Evolutionary conservation across 2,888 invertebrate species (phyloP).

Genomic region (Charanyca ferruginea): DNA sequence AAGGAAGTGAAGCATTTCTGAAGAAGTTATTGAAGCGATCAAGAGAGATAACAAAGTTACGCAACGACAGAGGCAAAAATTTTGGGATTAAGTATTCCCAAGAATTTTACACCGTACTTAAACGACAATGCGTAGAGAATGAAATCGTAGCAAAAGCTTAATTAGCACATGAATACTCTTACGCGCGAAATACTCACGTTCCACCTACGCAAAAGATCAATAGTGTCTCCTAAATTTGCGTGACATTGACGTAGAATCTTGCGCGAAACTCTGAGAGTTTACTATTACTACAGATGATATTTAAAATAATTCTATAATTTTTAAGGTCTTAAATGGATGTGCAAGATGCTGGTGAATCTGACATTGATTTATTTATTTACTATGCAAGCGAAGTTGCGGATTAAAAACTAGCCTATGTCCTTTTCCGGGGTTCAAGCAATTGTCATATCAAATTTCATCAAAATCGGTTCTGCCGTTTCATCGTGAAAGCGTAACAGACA

Average conservation of each 20-base stretch:
- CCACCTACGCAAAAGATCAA: constrained; percentile 43
- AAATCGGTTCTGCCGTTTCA: too few species aligned
- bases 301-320: too few species aligned
- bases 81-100: background rate
- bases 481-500: too few species aligned
- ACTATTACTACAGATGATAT: background rate
- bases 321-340: background rate
- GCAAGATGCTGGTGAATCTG: background rate
- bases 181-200: constrained; percentile 12
- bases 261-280: background rate
- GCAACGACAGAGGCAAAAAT: constrained; percentile 4
- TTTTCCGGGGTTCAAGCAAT: too few species aligned
- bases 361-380: too few species aligned
- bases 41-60: constrained; percentile 27
- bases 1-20: constrained; percentile 26
- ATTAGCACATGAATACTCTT: constrained; percentile 33
- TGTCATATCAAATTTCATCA: too few species aligned
- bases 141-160: constrained; percentile 23
- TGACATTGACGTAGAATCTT: constrained; percentile 20
- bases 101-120: constrained; percentile 10
- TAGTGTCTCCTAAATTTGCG: constrained; percentile 36
- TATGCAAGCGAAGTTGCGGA: too few species aligned
- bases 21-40: constrained; percentile 34
- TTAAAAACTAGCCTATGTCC: too few species aligned
- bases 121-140: background rate